A percentile compares a stretch with the other conserved stretches of the same genome.
Evolutionary conservation across 2,888 invertebrate species (phyloP).

Genomic region (Mechanitis messenoides): DNA sequence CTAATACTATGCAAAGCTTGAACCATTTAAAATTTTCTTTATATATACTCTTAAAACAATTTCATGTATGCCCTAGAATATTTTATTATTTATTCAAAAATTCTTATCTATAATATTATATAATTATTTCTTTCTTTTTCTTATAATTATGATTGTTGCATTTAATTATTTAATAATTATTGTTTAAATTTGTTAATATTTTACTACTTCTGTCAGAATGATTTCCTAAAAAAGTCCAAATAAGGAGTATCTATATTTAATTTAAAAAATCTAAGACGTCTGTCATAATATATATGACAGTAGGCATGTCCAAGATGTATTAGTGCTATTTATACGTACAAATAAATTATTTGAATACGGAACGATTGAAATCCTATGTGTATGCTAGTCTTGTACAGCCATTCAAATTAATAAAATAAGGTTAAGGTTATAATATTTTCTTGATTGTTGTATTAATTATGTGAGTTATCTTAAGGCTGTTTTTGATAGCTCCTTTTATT

Average conservation of each 20-base stretch:
- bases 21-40: no score
- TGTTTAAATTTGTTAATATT: no score
- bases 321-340: conserved; percentile 53
- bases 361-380: conserved; percentile 51
- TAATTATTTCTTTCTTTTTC: no score
- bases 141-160: no score
- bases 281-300: neutral
- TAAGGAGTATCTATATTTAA: neutral
- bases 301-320: conserved; percentile 23
- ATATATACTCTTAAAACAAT: no score
- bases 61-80: no score
- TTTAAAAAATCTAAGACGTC: neutral
- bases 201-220: no score
- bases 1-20: no score
- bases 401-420: conserved; percentile 47
- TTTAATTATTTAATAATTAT: no score
- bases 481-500: conserved; percentile 24
- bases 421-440: conserved; percentile 50
- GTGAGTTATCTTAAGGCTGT: conserved; percentile 21
- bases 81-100: no score
- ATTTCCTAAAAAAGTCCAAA: no score
- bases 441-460: conserved; percentile 54
- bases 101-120: no score
- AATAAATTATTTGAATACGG: conserved; percentile 52
- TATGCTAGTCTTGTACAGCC: conserved; percentile 72